Conservation (phyloP, 2,113 vertebrate species). For the Neotoma lepida region DNA sequence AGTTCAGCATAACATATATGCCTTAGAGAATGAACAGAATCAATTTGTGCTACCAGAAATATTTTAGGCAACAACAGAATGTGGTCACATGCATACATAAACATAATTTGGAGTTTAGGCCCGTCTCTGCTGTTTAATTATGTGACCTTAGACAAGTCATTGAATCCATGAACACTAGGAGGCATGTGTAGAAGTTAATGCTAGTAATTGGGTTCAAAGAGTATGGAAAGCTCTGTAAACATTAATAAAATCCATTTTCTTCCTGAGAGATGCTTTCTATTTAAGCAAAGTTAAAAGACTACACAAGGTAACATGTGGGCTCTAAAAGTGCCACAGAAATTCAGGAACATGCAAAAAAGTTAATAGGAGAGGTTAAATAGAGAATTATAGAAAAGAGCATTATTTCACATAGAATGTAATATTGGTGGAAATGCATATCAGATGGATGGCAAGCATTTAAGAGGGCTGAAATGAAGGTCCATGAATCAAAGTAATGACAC, state of each 20-base stretch:
- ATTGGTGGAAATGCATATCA: neutral
- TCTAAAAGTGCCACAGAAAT: neutral
- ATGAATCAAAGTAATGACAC: slow-evolving; percentile 10
- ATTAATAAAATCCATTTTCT: slow-evolving; percentile 55
- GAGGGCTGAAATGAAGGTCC: neutral
- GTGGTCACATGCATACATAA: neutral
- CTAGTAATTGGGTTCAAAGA: neutral
- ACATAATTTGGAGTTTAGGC: neutral
- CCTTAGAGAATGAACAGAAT: slow-evolving; percentile 39
- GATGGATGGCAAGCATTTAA: neutral
- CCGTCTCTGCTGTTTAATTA: neutral
- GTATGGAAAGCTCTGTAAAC: neutral
- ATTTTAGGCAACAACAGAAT: neutral
- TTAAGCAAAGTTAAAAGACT: slow-evolving; percentile 46
- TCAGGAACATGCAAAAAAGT: slow-evolving; percentile 32
- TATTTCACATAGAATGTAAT: slow-evolving; percentile 11
- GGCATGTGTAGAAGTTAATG: neutral
- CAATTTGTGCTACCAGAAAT: slow-evolving; percentile 37
- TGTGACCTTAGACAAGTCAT: slow-evolving; percentile 31
- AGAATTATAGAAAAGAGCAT: neutral
- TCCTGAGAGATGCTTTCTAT: slow-evolving; percentile 30
- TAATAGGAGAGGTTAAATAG: slow-evolving; percentile 27
- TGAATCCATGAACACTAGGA: neutral
- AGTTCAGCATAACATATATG: slow-evolving; percentile 42
- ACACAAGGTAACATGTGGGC: neutral